Evolutionary conservation across 1,140 invertebrate species (phyloP), one percentile per base, ranked within the genome.

Genomic region (Probaryconus sp.): DNA sequence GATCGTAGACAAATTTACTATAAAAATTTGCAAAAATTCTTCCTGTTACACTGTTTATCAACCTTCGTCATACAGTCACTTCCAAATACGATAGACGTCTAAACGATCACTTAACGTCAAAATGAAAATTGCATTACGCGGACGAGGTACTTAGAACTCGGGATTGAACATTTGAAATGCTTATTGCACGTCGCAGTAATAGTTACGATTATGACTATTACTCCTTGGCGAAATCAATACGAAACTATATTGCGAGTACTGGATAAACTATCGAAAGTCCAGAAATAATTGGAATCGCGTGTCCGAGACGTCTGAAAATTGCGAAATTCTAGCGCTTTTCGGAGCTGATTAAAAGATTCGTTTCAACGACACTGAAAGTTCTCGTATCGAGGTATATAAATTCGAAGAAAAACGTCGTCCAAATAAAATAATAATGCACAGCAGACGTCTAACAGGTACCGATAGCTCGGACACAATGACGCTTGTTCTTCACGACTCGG

Each of bases 221-320:
- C 48, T 55, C 14, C 33, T 40, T 55, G 40, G 30, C 40, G 48
- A 63, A n/a, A 70, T 70, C 67, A 48, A 70, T 61, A 48, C 31
- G 43, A 14, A 35, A 53, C 50, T 38, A 43, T 56, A 63, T 40
- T 26, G 58, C 20, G 31, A 42, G 35, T 33, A 50, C 56, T 50
- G 68, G 58, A 63, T 58, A 55, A 56, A 38, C 33, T 56, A 50
- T 56, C 21, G 50, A 64, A 64, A 51, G 45, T 64, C 40, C 40
- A 58, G 58, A 72, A 72, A 72, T 72, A 72, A 72, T 72, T 72
- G 58, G 43, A 64, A 37, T 60, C 60, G 61, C 50, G 42, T 70
- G 18, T 16, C 33, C 7, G n/a, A 2, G 37, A 45, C 20, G 35
- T 58, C 64, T 53, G 30, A 72, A 51, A n/a, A n/a, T n/a, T n/a